Evolutionary conservation across 2,888 invertebrate species (phyloP).

Genomic region (Phortica okadai): DNA sequence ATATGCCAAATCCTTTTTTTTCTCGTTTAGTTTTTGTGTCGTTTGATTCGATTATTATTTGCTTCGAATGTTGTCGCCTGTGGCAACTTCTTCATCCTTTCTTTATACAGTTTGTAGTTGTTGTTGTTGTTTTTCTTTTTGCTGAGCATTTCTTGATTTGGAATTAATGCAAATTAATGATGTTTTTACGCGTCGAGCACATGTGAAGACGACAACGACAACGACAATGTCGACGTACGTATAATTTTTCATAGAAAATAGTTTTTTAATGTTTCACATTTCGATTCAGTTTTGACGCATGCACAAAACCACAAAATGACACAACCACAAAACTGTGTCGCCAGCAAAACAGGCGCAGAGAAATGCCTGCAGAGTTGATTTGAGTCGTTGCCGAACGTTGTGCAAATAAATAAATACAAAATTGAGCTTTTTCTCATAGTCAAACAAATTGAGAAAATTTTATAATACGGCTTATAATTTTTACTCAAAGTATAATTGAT

Average conservation of each 20-base stretch:
- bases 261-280: constrained; percentile 9
- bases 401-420: too few species aligned
- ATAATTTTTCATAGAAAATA: constrained; percentile 7
- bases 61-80: constrained; percentile 2
- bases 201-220: neutral
- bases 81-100: neutral
- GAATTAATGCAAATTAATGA: constrained; percentile 77
- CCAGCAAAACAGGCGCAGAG: too few species aligned
- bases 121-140: too few species aligned
- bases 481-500: too few species aligned
- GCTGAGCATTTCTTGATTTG: constrained; percentile 72
- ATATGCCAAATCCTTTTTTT: constrained; percentile 37
- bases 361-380: too few species aligned
- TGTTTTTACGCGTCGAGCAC: constrained; percentile 43
- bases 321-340: too few species aligned
- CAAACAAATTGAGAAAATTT: too few species aligned
- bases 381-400: too few species aligned
- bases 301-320: neutral
- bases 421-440: too few species aligned
- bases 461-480: too few species aligned
- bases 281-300: too few species aligned
- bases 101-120: neutral
- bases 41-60: constrained; percentile 9
- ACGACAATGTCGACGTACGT: neutral
- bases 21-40: constrained; percentile 15